These are phyloP conservation scores for Trididemnum miniatum DNA, from an alignment of 23 tunicate genomes.

Conservation along the genomic window DNA sequence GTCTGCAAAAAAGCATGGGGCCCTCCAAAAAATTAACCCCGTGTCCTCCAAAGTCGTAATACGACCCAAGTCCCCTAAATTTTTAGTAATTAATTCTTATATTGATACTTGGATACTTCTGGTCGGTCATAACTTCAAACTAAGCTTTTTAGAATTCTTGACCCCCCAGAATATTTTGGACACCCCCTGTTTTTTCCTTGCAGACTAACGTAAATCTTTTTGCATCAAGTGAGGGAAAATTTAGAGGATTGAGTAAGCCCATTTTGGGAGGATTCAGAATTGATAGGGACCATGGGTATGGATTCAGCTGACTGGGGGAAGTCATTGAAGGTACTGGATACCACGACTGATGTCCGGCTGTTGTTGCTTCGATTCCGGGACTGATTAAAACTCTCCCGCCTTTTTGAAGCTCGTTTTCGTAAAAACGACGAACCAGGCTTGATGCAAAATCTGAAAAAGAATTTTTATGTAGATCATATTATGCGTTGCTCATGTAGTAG, in stretches of 20 bases:
- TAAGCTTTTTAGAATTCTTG: no score
- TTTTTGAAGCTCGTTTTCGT: not conserved
- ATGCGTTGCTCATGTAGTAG: not conserved
- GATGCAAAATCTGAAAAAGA: conserved; percentile 1
- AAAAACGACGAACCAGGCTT: not conserved
- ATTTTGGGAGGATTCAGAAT: not conserved
- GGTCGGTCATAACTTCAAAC: no score
- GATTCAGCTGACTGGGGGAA: not conserved
- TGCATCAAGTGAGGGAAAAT: no score
- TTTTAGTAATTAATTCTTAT: no score
- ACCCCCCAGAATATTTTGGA: no score
- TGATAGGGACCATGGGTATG: not conserved
- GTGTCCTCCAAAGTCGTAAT: no score
- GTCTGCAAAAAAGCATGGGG: no score
- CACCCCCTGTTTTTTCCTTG: no score
- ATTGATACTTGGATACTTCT: no score
- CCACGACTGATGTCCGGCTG: not conserved
- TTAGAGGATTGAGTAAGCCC: not conserved
- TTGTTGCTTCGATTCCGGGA: not conserved
- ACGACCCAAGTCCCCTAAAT: no score
- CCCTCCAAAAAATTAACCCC: no score
- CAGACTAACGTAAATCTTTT: no score
- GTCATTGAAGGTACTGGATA: not conserved
- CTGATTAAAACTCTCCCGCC: not conserved
- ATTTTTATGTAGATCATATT: not conserved